Conservation (phyloP, 2,113 vertebrate genomes). For the Neopipo cinnamomea region DNA sequence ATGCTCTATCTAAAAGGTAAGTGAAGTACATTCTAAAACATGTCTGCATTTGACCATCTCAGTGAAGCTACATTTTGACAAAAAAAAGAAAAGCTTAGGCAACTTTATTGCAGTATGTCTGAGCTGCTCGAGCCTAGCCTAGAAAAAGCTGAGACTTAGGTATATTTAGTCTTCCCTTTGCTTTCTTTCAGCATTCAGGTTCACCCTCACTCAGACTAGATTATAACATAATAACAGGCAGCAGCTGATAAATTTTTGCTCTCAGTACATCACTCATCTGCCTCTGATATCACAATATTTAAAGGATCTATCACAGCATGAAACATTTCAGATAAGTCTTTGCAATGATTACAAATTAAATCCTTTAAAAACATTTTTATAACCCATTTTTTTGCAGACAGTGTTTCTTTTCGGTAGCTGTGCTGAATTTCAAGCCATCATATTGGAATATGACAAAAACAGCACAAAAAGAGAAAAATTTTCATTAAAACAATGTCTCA, state of each 20-base stretch:
- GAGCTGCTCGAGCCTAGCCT: neutral
- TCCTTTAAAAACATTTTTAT: neutral
- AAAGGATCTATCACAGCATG: constrained; percentile 24
- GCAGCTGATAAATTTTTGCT: constrained; percentile 12
- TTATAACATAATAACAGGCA: neutral
- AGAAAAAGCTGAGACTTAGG: neutral
- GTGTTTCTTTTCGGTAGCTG: constrained; percentile 14
- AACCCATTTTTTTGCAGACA: neutral
- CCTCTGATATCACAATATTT: constrained; percentile 52
- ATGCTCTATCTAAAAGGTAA: neutral
- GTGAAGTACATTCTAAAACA: neutral
- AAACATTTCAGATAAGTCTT: constrained; percentile 2
- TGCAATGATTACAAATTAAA: constrained; percentile 18
- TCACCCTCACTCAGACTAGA: neutral
- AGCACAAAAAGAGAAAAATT: neutral
- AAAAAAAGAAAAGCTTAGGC: neutral
- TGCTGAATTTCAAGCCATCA: constrained; percentile 7
- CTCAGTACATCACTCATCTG: constrained; percentile 22
- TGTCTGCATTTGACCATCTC: neutral
- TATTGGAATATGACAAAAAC: constrained; percentile 6
- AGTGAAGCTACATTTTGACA: neutral
- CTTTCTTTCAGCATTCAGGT: neutral
- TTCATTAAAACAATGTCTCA: neutral
- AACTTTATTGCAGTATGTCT: neutral
- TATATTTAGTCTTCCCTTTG: neutral